A percentile compares a stretch with the other conserved stretches of the same genome.
Conservation (phyloP, 2,888 invertebrate species). For the Plebejus melissa region DNA sequence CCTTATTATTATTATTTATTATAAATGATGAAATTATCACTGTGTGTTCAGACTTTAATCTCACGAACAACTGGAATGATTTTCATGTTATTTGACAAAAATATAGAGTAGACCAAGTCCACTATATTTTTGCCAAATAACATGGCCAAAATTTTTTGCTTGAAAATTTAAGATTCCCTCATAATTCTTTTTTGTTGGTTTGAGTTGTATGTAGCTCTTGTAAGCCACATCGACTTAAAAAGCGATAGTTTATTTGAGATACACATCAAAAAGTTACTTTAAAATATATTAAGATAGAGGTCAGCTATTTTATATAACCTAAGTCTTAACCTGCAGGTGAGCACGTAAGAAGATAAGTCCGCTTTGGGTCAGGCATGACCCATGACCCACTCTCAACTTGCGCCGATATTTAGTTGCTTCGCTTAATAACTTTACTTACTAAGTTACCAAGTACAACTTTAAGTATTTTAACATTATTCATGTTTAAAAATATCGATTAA, state of each 20-base stretch:
- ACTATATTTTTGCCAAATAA: too few relatives aligned
- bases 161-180: too few relatives aligned
- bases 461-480: not conserved
- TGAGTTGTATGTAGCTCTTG: too few relatives aligned
- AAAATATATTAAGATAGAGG: not conserved
- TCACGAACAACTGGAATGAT: too few relatives aligned
- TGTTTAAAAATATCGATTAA: not conserved
- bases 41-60: too few relatives aligned
- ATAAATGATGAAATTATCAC: too few relatives aligned
- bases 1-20: too few relatives aligned
- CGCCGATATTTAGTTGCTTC: constrained; percentile 21
- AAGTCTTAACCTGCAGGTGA: constrained; percentile 8
- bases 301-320: not conserved
- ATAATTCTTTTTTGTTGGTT: too few relatives aligned
- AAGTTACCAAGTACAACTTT: not conserved
- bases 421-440: constrained; percentile 1
- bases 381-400: constrained; percentile 6
- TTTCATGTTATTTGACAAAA: too few relatives aligned
- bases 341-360: constrained; percentile 19
- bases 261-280: not conserved
- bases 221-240: too few relatives aligned
- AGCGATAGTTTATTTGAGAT: not conserved
- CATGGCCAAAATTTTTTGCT: too few relatives aligned
- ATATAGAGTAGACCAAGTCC: too few relatives aligned
- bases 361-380: constrained; percentile 16